These are phyloP conservation scores for Frankliniella intonsa DNA, from an alignment of 2,888 invertebrate species.

Conservation along the genomic window DNA sequence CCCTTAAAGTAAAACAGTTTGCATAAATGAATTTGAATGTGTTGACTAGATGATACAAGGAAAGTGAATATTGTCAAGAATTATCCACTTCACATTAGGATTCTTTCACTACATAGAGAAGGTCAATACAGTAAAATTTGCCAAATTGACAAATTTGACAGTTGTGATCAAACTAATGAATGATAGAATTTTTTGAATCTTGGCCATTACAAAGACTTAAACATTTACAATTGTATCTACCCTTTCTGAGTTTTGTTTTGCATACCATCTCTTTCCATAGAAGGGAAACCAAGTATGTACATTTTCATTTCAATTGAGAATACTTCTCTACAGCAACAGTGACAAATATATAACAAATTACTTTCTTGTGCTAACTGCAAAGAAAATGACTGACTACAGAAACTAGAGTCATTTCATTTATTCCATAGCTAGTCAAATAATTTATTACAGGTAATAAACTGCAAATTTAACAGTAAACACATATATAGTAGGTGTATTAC, in stretches of 20 bases:
- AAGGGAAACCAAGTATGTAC: background rate
- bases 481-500: too few species aligned
- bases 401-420: background rate
- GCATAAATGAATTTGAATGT: background rate
- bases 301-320: background rate
- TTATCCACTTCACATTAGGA: background rate
- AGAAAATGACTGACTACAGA: too few species aligned
- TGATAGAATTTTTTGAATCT: too few species aligned
- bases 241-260: too few species aligned
- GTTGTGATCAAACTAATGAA: too few species aligned
- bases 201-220: too few species aligned
- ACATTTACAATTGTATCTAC: background rate
- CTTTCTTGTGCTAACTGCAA: too few species aligned
- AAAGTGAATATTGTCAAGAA: background rate
- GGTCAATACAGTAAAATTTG: too few species aligned
- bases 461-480: too few species aligned
- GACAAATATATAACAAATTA: too few species aligned
- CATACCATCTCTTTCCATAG: background rate
- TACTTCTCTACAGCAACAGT: background rate
- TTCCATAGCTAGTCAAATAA: background rate
- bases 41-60: constrained; percentile 11
- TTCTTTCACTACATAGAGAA: too few species aligned
- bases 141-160: too few species aligned
- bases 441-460: background rate
- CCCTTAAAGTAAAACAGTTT: background rate